phyloP scores from a whole-genome alignment of 2,888 invertebrate genomes.

The Nematopogon swammerdamellus region DNA sequence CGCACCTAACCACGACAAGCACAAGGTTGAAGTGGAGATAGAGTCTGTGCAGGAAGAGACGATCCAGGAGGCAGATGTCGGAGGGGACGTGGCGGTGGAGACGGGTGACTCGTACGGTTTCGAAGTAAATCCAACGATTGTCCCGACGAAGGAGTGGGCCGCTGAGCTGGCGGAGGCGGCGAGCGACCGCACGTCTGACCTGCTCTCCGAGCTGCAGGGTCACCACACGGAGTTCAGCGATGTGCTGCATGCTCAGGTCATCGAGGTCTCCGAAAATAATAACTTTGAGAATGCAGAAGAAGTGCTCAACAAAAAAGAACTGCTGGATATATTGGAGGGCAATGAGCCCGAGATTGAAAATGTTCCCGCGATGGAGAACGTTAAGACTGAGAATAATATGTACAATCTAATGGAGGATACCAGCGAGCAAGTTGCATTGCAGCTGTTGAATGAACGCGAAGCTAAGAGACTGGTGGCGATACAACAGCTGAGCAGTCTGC shows the following conservation, averaged over 20 bases:
- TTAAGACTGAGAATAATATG: too few relatives aligned
- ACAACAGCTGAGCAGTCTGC: too few relatives aligned
- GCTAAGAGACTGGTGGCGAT: too few relatives aligned
- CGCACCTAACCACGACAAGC: too few relatives aligned
- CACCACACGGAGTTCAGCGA: slow-evolving; percentile 42
- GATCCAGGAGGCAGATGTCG: neutral
- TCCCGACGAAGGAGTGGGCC: too few relatives aligned
- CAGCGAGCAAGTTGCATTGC: too few relatives aligned
- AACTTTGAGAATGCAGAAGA: slow-evolving; percentile 30
- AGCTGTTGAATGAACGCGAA: too few relatives aligned
- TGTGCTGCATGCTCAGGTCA: slow-evolving; percentile 25
- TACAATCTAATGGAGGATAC: too few relatives aligned
- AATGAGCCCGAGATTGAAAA: slow-evolving; percentile 23
- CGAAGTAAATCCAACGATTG: neutral
- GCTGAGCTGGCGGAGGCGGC: neutral
- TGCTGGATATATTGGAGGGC: slow-evolving; percentile 43
- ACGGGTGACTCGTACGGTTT: neutral
- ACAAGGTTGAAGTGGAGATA: too few relatives aligned
- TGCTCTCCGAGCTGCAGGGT: slow-evolving; percentile 30
- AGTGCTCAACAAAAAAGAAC: slow-evolving; percentile 46
- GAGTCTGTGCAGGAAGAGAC: too few relatives aligned
- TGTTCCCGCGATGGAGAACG: too few relatives aligned
- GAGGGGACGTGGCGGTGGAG: neutral
- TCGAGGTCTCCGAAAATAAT: slow-evolving; percentile 34
- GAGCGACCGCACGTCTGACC: slow-evolving; percentile 9